Base-by-base conservation (phyloP, 92 coral and sea anemone genomes). In the Bergia sp. region DNA sequence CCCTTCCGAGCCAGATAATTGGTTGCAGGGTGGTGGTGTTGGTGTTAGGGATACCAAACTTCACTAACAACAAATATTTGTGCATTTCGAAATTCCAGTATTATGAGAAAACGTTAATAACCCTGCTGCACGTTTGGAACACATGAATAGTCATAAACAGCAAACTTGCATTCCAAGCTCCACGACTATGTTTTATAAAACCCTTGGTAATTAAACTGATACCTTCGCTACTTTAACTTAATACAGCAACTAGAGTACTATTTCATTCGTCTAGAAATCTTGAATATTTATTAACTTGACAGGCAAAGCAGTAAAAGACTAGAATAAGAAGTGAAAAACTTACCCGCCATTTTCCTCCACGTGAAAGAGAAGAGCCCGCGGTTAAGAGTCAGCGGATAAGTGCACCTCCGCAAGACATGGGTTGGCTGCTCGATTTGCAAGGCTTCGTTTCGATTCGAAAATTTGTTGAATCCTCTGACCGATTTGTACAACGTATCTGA, bases 381-480 rank as follows among this genome's bases (percentile, higher is more conserved):
- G 77, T 74, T 18, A 50, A 85, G 29, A 53, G 65, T 85, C 61
- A 85, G 77, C 77, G 80, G 65, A 53, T 45, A 41, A 76, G 29
- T 37, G 43, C 77, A 85, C 78, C 80, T 36, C 77, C 42, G 77
- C 58, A 50, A 49, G 77, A 40, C 80, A 66, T 66, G 78, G 78
- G 77, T 85, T 76, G 45, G 49, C 75, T 58, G 86, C 75, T 58
- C 44, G 23, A 81, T 55, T 61, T 66, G 76, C 79, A n/a, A 10
- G 3, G 41, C 18, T 82, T 58, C 74, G 44, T 55, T 21, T 20
- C 13, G 36, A 61, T 83, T 61, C 21, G 71, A 83, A 45, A 15
- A 64, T 18, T n/a, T 71, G 8, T 21, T n/a, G 76, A 8, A 29
- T 29, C 29, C 29, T 29, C 29, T 29, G 29, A 29, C 9, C 40